Evolutionary conservation across 2,888 invertebrate species (phyloP).

Genomic region (Micropterix aruncella): DNA sequence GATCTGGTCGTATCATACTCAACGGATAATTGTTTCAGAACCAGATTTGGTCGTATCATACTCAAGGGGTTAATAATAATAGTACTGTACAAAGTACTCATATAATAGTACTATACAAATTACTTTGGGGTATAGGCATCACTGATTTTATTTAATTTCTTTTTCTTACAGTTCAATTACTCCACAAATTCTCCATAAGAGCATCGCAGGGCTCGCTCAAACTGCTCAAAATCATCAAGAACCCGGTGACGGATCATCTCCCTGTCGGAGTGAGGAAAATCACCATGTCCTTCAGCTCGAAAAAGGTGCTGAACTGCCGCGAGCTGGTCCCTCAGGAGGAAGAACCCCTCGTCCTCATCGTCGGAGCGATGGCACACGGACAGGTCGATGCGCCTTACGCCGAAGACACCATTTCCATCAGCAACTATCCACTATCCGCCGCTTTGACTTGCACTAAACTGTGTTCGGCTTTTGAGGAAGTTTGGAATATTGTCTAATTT

Average conservation of each 20-base stretch:
- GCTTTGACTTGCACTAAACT: slow-evolving; percentile 93
- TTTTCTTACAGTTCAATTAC: slow-evolving; percentile 70
- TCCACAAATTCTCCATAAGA: slow-evolving; percentile 87
- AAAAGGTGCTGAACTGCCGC: slow-evolving; percentile 48
- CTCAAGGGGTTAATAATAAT: too few species aligned
- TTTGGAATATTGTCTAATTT: slow-evolving; percentile 62
- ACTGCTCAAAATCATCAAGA: slow-evolving; percentile 90
- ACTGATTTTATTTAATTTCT: slow-evolving; percentile 5
- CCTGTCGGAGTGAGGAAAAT: slow-evolving; percentile 89
- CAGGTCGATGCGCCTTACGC: slow-evolving; percentile 78
- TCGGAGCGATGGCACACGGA: slow-evolving; percentile 98
- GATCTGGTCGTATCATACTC: too few species aligned
- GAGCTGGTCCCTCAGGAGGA: slow-evolving; percentile 69
- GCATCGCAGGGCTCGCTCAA: slow-evolving; percentile 83
- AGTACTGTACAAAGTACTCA: too few species aligned
- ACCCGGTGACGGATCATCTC: slow-evolving; percentile 87
- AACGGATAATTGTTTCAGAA: too few species aligned
- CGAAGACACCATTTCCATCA: slow-evolving; percentile 84
- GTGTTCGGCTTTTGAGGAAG: slow-evolving; percentile 89
- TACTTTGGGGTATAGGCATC: neutral
- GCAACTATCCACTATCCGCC: slow-evolving; percentile 92
- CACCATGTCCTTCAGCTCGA: slow-evolving; percentile 79
- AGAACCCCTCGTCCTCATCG: slow-evolving; percentile 74
- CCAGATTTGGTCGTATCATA: too few species aligned
- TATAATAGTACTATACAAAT: too few species aligned